Evolutionary conservation across 2,797 vertebrate genomes (phyloP).

Genomic region (Thalassophryne amazonica): DNA sequence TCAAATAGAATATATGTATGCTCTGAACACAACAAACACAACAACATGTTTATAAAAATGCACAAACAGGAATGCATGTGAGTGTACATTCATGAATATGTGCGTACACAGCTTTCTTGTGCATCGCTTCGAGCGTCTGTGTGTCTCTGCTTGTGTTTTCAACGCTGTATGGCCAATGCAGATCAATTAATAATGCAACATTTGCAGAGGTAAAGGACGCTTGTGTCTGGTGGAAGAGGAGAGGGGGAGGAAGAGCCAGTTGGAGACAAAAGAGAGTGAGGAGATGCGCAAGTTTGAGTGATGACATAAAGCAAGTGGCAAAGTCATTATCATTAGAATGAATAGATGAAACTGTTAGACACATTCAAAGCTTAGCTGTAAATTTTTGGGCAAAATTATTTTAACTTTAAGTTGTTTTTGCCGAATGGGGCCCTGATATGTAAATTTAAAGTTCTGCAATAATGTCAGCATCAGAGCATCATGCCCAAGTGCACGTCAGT

Average conservation of each 20-base stretch:
- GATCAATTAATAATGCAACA: conserved; percentile 73
- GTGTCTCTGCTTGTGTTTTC: conserved; percentile 33
- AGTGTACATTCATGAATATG: not conserved
- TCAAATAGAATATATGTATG: conserved; percentile 64
- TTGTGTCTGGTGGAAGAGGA: conserved; percentile 37
- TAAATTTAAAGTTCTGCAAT: too few relatives aligned
- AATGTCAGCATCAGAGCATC: too few relatives aligned
- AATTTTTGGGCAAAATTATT: too few relatives aligned
- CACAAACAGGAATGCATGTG: not conserved
- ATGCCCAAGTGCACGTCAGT: too few relatives aligned
- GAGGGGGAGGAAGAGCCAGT: conserved; percentile 1
- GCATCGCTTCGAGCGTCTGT: conserved; percentile 12
- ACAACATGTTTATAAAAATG: conserved; percentile 8
- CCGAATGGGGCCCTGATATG: too few relatives aligned
- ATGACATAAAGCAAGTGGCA: not conserved
- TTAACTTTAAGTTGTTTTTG: too few relatives aligned
- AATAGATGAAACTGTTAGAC: conserved; percentile 10
- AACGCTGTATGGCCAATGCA: conserved; percentile 54
- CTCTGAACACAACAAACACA: conserved; percentile 37
- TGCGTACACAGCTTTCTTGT: not conserved
- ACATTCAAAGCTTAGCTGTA: too few relatives aligned
- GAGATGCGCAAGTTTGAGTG: conserved; percentile 8
- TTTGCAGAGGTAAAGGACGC: conserved; percentile 66
- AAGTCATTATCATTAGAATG: conserved; percentile 1
- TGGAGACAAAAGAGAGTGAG: conserved; percentile 40